Evolutionary conservation across 1,140 invertebrate species (phyloP), one percentile per base, ranked within the genome.

Genomic region (Neotoxoptera formosana): DNA sequence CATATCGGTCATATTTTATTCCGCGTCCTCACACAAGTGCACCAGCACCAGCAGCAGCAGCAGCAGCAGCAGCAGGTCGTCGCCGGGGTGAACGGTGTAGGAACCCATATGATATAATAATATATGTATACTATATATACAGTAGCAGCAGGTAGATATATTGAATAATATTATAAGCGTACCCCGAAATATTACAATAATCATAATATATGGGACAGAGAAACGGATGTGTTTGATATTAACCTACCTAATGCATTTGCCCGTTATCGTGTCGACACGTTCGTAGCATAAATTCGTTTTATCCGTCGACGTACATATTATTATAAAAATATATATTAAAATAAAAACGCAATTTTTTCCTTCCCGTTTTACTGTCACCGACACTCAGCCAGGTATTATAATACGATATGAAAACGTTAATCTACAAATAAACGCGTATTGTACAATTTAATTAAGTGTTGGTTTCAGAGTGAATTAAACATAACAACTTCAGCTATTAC

Each of bases 221-320:
- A 67, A 67, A 67, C 60, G 60, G 60, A 67, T 67, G 60, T n/a
- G 60, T 67, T 67, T 67, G 60, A 67, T n/a, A 67, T 67, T n/a
- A 67, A 67, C 60, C 14, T 17, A 67, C n/a, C n/a, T n/a, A n/a
- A 67, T 67, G 60, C 60, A n/a, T 67, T 67, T 67, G 17, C 60
- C 60, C 60, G 60, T 67, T 67, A 67, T 67, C 60, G 60, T 17
- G 60, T 67, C 30, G 60, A 67, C 60, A n/a, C n/a, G 30, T 67
- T 67, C 30, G 14, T 4, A 67, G 17, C 60, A 67, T 67, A 67
- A 67, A 67, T 67, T 67, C n/a, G 7, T 67, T 67, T 67, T 67
- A 67, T 67, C 60, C n/a, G 4, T 67, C 6, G 14, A 8, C 30
- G n/a, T 67, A n/a, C n/a, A n/a, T n/a, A n/a, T n/a, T n/a, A n/a